These are phyloP conservation scores for Macaca fascicularis DNA, from an alignment of 2,113 vertebrate genomes.

Conservation along the genomic window T2T-MFA8v1.1 NC_088380.1:64540501-64541000, in stretches of 20 bases:
- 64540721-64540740: not conserved
- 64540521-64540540: not conserved
- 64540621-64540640: not conserved
- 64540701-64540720: not conserved
- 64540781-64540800: not conserved
- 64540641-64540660: not conserved
- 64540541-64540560: not conserved
- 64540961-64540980: not conserved
- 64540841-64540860: not conserved
- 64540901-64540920: not conserved
- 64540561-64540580: not conserved
- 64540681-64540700: not conserved
- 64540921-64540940: not conserved
- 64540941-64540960: not conserved
- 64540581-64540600: not conserved
- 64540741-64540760: not conserved
- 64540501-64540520: not conserved
- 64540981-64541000: not conserved
- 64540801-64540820: not conserved
- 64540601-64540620: not conserved
- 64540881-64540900: not conserved
- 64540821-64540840: conserved; percentile 12
- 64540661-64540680: not conserved
- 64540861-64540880: not conserved
- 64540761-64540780: not conserved